phyloP scores from a whole-genome alignment of 2,797 vertebrate genomes.

The Ctenosaura bakeri region DNA sequence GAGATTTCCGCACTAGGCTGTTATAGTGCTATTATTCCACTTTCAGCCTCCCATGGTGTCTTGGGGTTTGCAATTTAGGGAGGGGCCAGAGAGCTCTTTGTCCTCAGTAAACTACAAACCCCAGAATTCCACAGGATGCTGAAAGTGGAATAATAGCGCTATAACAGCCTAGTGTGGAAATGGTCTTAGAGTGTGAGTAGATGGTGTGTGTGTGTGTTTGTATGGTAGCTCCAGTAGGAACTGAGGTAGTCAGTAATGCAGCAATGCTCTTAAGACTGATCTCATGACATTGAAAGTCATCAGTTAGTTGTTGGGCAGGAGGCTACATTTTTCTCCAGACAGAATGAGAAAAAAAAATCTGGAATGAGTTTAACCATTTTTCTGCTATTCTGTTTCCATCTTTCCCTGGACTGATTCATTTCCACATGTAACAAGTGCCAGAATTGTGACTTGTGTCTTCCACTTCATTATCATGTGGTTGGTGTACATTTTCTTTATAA shows the following conservation, averaged over 20 bases:
- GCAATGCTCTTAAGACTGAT: neutral
- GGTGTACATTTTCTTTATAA: neutral
- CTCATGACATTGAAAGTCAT: neutral
- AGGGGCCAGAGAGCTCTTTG: no score
- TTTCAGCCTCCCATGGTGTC: no score
- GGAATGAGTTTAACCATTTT: neutral
- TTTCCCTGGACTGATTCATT: slow-evolving; percentile 3
- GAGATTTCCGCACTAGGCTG: no score
- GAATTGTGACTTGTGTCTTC: slow-evolving; percentile 1
- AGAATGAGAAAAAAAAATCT: neutral
- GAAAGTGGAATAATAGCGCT: no score
- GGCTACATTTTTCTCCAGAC: neutral
- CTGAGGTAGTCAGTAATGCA: neutral
- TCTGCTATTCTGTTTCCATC: neutral
- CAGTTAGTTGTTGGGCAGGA: neutral
- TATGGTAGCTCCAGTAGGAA: neutral
- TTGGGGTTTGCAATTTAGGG: no score
- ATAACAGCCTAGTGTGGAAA: no score
- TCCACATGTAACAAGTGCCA: neutral
- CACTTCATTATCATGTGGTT: neutral
- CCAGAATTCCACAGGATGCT: no score
- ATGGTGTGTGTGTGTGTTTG: no score
- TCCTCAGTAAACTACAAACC: no score
- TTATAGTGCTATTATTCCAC: no score
- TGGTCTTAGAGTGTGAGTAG: neutral